Evolutionary conservation across 53 echinoderm and acorn worm species (phyloP).

Genomic region (Patiria pectinifera): DNA sequence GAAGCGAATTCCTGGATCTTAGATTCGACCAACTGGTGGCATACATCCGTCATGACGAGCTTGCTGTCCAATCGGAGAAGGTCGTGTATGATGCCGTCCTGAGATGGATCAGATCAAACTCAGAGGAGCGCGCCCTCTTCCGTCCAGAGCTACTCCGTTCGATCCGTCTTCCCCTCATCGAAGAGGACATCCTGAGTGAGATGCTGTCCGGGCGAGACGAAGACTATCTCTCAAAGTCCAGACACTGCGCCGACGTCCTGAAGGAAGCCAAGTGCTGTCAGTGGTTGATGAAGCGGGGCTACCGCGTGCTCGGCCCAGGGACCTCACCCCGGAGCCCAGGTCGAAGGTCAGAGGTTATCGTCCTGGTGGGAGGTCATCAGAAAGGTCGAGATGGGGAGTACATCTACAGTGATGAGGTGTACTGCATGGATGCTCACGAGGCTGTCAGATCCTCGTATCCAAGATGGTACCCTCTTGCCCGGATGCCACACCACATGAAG

Average conservation of each 20-base stretch:
- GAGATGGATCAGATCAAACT: conserved; percentile 66
- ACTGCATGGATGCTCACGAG: conserved; percentile 37
- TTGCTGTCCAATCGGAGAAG: conserved; percentile 56
- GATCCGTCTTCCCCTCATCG: conserved; percentile 76
- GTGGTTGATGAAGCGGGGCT: conserved; percentile 71
- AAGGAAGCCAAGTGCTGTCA: conserved; percentile 83
- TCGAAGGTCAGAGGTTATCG: conserved; percentile 66
- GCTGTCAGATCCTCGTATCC: conserved; percentile 33
- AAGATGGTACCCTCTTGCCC: conserved; percentile 68
- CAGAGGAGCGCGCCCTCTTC: conserved; percentile 43
- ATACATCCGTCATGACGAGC: conserved; percentile 60
- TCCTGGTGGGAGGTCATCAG: conserved; percentile 75
- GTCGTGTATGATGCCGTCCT: conserved; percentile 66
- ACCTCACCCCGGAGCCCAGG: conserved; percentile 68
- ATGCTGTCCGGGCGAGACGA: conserved; percentile 37
- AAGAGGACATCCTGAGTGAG: conserved; percentile 57
- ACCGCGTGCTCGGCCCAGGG: conserved; percentile 71
- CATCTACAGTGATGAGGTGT: conserved; percentile 74
- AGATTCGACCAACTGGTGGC: conserved; percentile 52
- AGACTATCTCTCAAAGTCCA: conserved; percentile 43
- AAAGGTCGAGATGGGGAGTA: conserved; percentile 70
- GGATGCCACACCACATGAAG: conserved; percentile 80
- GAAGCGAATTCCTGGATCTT: conserved; percentile 60
- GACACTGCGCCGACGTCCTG: conserved; percentile 49
- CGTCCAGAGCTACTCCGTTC: conserved; percentile 52